A percentile compares a stretch with the other conserved stretches of the same genome.
Conservation (phyloP, 37 sponge, comb jelly and placozoan genomes). For the Beroe forskalii region DNA sequence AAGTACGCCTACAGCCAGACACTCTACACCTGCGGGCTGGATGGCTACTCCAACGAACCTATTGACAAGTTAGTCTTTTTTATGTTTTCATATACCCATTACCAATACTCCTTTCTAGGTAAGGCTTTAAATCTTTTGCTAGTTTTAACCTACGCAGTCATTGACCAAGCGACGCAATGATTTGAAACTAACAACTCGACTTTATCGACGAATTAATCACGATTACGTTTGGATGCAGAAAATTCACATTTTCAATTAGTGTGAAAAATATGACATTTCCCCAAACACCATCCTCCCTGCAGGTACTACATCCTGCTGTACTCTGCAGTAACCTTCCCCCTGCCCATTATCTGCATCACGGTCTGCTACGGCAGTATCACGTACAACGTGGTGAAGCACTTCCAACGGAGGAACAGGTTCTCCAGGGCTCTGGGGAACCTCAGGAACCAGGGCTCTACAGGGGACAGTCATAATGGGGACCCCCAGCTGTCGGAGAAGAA, state of each 20-base stretch:
- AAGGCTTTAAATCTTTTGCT: too few species aligned
- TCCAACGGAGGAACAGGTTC: conserved; percentile 19
- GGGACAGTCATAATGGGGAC: background rate
- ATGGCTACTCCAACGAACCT: background rate
- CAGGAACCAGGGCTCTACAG: background rate
- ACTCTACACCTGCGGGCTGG: conserved; percentile 53
- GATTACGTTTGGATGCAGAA: too few species aligned
- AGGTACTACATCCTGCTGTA: conserved; percentile 53
- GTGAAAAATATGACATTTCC: too few species aligned
- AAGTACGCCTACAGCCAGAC: conserved; percentile 8
- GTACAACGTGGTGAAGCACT: conserved; percentile 31
- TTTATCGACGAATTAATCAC: too few species aligned
- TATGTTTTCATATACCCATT: too few species aligned
- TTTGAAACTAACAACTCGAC: too few species aligned
- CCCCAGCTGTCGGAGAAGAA: background rate
- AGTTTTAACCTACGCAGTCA: too few species aligned
- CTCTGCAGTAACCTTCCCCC: conserved; percentile 17
- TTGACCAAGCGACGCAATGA: too few species aligned
- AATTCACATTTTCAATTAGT: too few species aligned
- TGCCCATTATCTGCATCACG: conserved; percentile 2
- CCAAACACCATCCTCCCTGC: background rate
- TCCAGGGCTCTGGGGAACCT: background rate
- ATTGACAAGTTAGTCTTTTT: conserved; percentile 52
- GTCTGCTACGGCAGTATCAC: conserved; percentile 37
- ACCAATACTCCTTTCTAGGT: too few species aligned